Conservation (phyloP, 1,140 invertebrate species). For the Asobara japonica region DNA sequence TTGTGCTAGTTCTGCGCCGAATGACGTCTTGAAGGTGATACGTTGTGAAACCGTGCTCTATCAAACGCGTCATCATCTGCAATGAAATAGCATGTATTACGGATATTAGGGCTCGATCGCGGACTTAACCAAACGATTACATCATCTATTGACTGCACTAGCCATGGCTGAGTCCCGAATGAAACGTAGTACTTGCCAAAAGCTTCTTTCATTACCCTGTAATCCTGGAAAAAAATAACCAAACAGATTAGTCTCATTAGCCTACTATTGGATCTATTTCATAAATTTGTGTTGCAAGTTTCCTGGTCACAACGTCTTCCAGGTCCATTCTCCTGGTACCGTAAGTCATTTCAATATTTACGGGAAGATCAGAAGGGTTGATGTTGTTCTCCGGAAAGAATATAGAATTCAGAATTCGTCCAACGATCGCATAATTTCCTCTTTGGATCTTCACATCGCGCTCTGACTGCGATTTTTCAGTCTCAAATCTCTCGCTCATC, state of each 20-base stretch:
- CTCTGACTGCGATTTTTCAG: slow-evolving; percentile 19
- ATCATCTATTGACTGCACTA: slow-evolving; percentile 48
- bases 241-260: neutral
- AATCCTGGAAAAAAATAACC: slow-evolving; percentile 39
- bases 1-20: slow-evolving; percentile 41
- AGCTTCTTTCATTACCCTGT: slow-evolving; percentile 50
- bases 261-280: slow-evolving; percentile 40
- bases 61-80: slow-evolving; percentile 50
- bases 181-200: slow-evolving; percentile 45
- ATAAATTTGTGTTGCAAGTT: slow-evolving; percentile 44
- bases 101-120: too few relatives aligned
- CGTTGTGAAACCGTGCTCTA: slow-evolving; percentile 47
- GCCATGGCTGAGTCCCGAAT: slow-evolving; percentile 56
- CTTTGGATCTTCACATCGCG: slow-evolving; percentile 33
- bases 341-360: slow-evolving; percentile 43
- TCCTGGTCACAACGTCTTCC: too few relatives aligned
- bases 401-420: slow-evolving; percentile 41
- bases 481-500: slow-evolving; percentile 39
- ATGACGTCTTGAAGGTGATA: slow-evolving; percentile 52
- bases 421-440: slow-evolving; percentile 49
- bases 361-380: slow-evolving; percentile 40
- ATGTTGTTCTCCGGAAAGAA: slow-evolving; percentile 51
- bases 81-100: neutral
- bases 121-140: slow-evolving; percentile 42
- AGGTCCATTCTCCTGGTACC: too few relatives aligned